Conservation (phyloP, 2,888 invertebrate genomes). For the Phyllotreta cruciferae region DNA sequence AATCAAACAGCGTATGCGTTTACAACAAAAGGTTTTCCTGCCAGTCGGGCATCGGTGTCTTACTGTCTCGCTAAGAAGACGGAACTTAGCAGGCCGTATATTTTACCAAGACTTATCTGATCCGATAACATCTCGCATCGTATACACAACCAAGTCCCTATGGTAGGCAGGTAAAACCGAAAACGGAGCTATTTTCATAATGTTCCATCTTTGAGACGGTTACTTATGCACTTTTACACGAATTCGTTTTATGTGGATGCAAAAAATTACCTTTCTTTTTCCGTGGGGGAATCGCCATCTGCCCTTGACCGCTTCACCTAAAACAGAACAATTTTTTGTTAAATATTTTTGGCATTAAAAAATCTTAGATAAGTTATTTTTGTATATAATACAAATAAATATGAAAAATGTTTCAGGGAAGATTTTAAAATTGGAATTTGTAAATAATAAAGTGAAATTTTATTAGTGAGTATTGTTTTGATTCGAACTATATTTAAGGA, state of each 20-base stretch:
- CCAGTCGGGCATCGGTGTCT: conserved; percentile 5
- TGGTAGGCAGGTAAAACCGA: conserved; percentile 17
- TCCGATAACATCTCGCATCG: conserved; percentile 15
- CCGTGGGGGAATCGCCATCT: conserved; percentile 69
- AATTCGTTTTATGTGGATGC: conserved; percentile 5
- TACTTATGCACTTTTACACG: not conserved
- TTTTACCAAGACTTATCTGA: conserved; percentile 16
- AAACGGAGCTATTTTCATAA: conserved; percentile 23
- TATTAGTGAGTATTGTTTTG: too few species aligned
- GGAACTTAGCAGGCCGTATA: conserved; percentile 20
- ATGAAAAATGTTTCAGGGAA: too few species aligned
- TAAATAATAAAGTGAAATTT: too few species aligned
- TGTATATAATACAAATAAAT: too few species aligned
- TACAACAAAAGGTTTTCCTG: not conserved
- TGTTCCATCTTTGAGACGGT: not conserved
- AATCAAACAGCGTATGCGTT: too few species aligned
- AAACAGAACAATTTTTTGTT: conserved; percentile 57
- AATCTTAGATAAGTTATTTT: too few species aligned
- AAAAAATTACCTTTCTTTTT: conserved; percentile 70
- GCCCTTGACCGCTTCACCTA: conserved; percentile 77
- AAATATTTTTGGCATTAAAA: conserved; percentile 15
- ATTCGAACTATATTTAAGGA: too few species aligned
- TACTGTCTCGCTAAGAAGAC: conserved; percentile 14
- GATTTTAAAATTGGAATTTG: too few species aligned
- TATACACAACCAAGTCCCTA: conserved; percentile 7